Evolutionary conservation across 2,888 invertebrate genomes (phyloP).

Genomic region (Drosophila nigricruria): DNA sequence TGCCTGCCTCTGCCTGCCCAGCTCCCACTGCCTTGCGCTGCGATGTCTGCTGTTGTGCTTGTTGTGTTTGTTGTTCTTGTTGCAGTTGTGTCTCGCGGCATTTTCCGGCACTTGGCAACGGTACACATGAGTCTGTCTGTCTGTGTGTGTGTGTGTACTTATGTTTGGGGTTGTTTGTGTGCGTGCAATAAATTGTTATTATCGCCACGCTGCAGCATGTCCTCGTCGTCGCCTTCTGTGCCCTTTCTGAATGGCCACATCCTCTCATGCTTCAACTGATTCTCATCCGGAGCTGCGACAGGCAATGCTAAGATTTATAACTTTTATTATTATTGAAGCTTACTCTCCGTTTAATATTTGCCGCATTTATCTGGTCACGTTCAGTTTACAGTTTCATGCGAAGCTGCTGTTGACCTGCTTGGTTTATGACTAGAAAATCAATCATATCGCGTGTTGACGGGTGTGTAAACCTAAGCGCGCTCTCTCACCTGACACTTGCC

Average conservation of each 20-base stretch:
- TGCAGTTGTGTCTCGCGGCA: constrained; percentile 73
- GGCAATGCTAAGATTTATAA: constrained; percentile 80
- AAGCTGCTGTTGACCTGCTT: constrained; percentile 31
- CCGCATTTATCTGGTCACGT: constrained; percentile 69
- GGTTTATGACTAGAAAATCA: constrained; percentile 73
- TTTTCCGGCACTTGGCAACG: constrained; percentile 71
- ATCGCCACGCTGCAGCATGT: constrained; percentile 83
- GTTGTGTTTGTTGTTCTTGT: constrained; percentile 36
- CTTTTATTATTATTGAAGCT: constrained; percentile 83
- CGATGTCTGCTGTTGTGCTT: constrained; percentile 13
- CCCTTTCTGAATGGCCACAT: constrained; percentile 44
- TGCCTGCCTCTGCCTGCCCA: constrained; percentile 42
- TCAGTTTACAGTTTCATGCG: constrained; percentile 47
- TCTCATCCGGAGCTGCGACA: constrained; percentile 45
- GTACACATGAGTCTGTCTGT: constrained; percentile 45
- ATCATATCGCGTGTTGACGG: constrained; percentile 73
- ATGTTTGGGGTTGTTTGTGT: constrained; percentile 45
- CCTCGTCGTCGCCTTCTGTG: constrained; percentile 46
- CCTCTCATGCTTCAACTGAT: constrained; percentile 18
- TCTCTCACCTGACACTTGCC: constrained; percentile 57
- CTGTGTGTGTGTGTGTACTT: constrained; percentile 27
- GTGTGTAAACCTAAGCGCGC: constrained; percentile 29
- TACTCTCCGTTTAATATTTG: constrained; percentile 75
- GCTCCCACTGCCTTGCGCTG: constrained; percentile 4
- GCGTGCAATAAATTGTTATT: constrained; percentile 83